Percentiles rank a stretch among this genome's conserved stretches.
These are phyloP conservation scores for Acrocephalus arundinaceus DNA, from an alignment of 2,113 vertebrate genomes.

Conservation along the genomic window DNA sequence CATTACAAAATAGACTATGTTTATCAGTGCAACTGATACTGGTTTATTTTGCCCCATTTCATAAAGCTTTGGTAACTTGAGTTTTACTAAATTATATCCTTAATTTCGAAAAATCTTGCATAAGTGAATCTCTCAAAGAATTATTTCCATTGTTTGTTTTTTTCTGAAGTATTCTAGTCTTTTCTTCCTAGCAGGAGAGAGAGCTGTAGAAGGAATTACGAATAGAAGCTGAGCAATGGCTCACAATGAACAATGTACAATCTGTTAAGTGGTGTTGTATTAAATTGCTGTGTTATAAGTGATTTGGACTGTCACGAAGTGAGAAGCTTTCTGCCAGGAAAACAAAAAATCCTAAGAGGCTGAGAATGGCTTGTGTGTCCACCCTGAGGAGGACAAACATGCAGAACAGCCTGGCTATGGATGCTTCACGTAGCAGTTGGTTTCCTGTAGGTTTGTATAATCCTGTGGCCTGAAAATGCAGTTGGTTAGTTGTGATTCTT, in stretches of 20 bases:
- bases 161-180: not conserved
- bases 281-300: not conserved
- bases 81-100: not conserved
- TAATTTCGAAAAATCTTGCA: not conserved
- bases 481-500: not conserved
- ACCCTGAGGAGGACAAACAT: not conserved
- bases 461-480: not conserved
- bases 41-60: not conserved
- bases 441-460: not conserved
- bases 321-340: not conserved
- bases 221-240: not conserved
- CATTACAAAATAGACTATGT: not conserved
- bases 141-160: not conserved
- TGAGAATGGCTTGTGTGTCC: not conserved
- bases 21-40: not conserved
- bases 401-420: not conserved
- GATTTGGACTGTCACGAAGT: not conserved
- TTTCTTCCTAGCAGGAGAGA: not conserved
- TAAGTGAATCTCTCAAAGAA: not conserved
- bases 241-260: not conserved
- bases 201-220: not conserved
- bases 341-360: not conserved
- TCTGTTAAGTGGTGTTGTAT: not conserved
- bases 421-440: accelerated
- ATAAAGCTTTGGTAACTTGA: not conserved